These are phyloP conservation scores for Steinernema hermaphroditum DNA, from an alignment of 2,888 invertebrate species.

Conservation along the genomic window DNA sequence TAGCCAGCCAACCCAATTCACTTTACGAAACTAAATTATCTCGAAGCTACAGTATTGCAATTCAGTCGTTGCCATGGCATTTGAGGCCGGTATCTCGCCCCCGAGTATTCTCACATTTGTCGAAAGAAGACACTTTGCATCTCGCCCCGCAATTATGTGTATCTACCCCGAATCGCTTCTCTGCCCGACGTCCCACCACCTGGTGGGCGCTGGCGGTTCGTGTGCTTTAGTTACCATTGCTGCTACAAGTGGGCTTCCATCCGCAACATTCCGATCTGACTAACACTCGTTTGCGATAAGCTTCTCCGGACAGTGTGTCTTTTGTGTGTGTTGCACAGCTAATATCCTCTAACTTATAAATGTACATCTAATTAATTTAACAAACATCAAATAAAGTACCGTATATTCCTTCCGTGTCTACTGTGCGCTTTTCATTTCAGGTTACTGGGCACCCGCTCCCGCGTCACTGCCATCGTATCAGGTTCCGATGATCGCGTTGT, in stretches of 20 bases:
- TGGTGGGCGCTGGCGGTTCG: neutral
- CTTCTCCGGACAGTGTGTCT: slow-evolving; percentile 5
- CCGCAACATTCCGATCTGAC: neutral
- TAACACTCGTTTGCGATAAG: neutral
- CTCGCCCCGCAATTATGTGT: neutral
- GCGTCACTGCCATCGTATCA: slow-evolving; percentile 14
- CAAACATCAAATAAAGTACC: neutral
- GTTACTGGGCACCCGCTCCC: slow-evolving; percentile 13
- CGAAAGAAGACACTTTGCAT: neutral
- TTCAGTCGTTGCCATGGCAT: slow-evolving; percentile 27
- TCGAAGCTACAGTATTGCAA: neutral
- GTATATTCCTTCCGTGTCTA: neutral
- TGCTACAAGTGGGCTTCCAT: slow-evolving; percentile 7
- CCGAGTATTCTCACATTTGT: neutral
- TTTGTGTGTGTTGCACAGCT: slow-evolving; percentile 17
- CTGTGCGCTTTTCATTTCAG: neutral
- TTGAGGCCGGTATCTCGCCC: slow-evolving; percentile 5
- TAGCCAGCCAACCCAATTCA: neutral
- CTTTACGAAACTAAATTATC: neutral
- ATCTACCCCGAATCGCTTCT: neutral
- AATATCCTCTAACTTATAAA: slow-evolving; percentile 2
- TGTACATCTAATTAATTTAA: slow-evolving; percentile 19
- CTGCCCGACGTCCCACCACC: too few relatives aligned
- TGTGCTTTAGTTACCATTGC: neutral
- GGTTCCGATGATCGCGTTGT: slow-evolving; percentile 30